Evolutionary conservation across 2,888 invertebrate genomes (phyloP).

Genomic region (Eledona agricola): DNA sequence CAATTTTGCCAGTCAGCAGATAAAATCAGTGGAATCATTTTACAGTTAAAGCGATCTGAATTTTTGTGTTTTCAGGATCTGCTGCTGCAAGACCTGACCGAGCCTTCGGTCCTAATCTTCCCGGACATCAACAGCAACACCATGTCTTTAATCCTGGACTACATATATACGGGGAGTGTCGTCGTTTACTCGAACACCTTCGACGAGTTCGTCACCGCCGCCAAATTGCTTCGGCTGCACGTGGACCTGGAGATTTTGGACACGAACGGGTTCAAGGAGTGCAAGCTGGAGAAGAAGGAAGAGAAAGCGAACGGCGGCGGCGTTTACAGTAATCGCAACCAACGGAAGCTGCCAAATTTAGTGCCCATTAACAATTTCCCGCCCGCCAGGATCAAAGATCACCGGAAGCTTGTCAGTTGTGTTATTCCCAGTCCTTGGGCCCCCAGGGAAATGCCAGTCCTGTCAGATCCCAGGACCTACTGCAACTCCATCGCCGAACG

Average conservation of each 20-base stretch:
- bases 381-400: constrained; percentile 12
- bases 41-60: constrained; percentile 1
- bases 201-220: constrained; percentile 68
- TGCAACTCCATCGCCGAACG: constrained; percentile 36
- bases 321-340: constrained; percentile 40
- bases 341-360: constrained; percentile 53
- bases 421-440: constrained; percentile 70
- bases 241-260: constrained; percentile 45
- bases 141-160: constrained; percentile 71
- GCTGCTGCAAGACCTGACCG: constrained; percentile 58
- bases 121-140: constrained; percentile 72
- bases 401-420: constrained; percentile 63
- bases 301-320: constrained; percentile 28
- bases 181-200: constrained; percentile 68
- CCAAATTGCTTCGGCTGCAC: constrained; percentile 58
- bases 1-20: constrained; percentile 1
- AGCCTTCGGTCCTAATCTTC: constrained; percentile 71
- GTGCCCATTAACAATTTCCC: constrained; percentile 49
- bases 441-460: constrained; percentile 58
- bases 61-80: constrained; percentile 50
- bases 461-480: constrained; percentile 56
- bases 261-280: constrained; percentile 15
- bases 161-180: constrained; percentile 75
- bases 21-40: background rate
- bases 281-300: constrained; percentile 38